These are phyloP conservation scores for Deilephila porcellus DNA, from an alignment of 2,888 invertebrate genomes.

Conservation along the genomic window DNA sequence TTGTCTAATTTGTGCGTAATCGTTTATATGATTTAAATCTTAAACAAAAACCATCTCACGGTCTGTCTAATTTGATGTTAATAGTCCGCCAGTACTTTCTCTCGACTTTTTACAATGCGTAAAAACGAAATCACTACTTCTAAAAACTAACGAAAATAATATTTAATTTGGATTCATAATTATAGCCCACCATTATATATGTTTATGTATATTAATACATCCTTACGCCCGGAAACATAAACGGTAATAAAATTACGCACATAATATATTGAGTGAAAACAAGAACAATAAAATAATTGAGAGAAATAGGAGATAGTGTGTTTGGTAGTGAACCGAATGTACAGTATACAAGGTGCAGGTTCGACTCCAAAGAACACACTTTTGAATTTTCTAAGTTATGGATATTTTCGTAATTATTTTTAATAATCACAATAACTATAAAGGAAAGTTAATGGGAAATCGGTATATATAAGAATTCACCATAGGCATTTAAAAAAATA, in stretches of 20 bases:
- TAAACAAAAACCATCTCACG: background rate
- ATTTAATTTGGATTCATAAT: slow-evolving; percentile 17
- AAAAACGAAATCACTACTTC: slow-evolving; percentile 16
- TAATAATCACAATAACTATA: no score
- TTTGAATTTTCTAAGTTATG: no score
- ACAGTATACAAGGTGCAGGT: no score
- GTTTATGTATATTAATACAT: background rate
- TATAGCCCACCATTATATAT: background rate
- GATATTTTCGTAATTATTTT: no score
- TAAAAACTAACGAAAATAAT: background rate
- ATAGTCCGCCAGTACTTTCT: background rate
- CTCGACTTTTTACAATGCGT: slow-evolving; percentile 10
- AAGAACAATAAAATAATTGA: no score
- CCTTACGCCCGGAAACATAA: slow-evolving; percentile 3
- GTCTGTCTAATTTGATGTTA: background rate
- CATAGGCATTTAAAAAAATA: no score
- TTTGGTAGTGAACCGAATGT: no score
- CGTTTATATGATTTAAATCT: background rate
- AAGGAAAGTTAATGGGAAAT: no score
- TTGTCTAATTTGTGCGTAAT: background rate
- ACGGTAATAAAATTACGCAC: slow-evolving; percentile 22
- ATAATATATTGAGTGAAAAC: slow-evolving; percentile 38
- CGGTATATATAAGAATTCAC: no score
- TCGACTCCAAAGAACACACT: no score
- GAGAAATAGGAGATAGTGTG: no score